Conservation (phyloP, 2,888 invertebrate genomes). For the Euclidia mi region DNA sequence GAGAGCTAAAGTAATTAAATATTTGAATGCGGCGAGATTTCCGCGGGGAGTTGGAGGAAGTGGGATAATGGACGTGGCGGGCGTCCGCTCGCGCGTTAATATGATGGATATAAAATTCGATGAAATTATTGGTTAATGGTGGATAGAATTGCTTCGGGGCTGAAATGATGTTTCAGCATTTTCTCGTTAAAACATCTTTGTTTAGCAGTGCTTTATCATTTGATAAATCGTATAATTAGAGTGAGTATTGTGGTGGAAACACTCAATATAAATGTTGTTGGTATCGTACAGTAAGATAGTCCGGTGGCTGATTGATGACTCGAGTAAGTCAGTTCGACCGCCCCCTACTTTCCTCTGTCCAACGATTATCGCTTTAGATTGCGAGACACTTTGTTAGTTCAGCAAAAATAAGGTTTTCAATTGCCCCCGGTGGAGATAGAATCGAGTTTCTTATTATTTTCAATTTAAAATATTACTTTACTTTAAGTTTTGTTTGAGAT, state of each 20-base stretch:
- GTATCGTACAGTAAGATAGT: constrained; percentile 57
- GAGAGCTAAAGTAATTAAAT: constrained; percentile 89
- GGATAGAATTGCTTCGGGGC: constrained; percentile 78
- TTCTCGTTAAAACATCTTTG: constrained; percentile 63
- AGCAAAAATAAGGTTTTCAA: constrained; percentile 66
- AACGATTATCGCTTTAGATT: constrained; percentile 76
- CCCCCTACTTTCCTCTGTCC: constrained; percentile 50
- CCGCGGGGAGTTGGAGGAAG: constrained; percentile 81
- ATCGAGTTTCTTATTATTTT: constrained; percentile 35
- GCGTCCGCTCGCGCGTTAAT: constrained; percentile 77
- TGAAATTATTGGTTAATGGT: constrained; percentile 88
- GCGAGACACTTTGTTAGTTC: constrained; percentile 72
- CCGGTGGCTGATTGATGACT: constrained; percentile 74
- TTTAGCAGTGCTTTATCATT: constrained; percentile 22
- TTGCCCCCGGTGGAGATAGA: constrained; percentile 51
- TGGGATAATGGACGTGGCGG: constrained; percentile 81
- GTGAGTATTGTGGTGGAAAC: constrained; percentile 34
- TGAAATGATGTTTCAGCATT: constrained; percentile 70
- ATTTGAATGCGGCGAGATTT: constrained; percentile 90
- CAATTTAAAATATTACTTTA: neutral
- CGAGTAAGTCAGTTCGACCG: constrained; percentile 59
- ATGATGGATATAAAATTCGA: constrained; percentile 89
- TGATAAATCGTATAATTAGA: constrained; percentile 40
- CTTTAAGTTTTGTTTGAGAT: neutral
- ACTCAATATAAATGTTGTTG: constrained; percentile 50